phyloP scores from a whole-genome alignment of 2,888 invertebrate genomes.

The Aporophyla lueneburgensis region DNA sequence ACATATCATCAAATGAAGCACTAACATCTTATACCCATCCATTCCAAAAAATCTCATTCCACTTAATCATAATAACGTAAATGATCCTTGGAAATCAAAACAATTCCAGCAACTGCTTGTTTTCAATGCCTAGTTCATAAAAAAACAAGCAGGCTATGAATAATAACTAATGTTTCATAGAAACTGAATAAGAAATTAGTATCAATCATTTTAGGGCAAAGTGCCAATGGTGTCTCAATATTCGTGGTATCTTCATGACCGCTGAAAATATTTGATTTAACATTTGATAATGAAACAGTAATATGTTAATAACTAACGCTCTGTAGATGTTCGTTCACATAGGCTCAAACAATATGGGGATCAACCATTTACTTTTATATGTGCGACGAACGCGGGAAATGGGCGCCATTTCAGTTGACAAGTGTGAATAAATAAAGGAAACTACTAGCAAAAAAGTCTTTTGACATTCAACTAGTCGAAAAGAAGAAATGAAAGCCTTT shows the following conservation, averaged over 20 bases:
- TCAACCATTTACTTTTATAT: neutral
- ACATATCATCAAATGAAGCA: conserved; percentile 8
- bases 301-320: neutral
- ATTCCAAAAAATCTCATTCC: conserved; percentile 21
- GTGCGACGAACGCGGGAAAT: neutral
- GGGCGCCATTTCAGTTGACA: neutral
- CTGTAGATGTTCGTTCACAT: neutral
- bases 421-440: neutral
- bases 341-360: neutral
- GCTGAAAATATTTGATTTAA: conserved; percentile 8
- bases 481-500: conserved; percentile 5
- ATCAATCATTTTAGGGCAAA: conserved; percentile 25
- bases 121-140: conserved; percentile 39
- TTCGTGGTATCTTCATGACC: neutral
- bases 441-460: neutral
- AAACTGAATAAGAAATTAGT: conserved; percentile 36
- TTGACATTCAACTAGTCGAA: neutral
- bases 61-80: conserved; percentile 28
- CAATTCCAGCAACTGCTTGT: conserved; percentile 42
- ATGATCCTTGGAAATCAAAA: conserved; percentile 20
- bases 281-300: neutral
- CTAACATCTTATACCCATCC: neutral
- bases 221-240: conserved; percentile 25
- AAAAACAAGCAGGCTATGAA: conserved; percentile 42
- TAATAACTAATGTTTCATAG: conserved; percentile 24